Conservation (phyloP, 2,113 vertebrate species). For the Cygnus buccinator region DNA sequence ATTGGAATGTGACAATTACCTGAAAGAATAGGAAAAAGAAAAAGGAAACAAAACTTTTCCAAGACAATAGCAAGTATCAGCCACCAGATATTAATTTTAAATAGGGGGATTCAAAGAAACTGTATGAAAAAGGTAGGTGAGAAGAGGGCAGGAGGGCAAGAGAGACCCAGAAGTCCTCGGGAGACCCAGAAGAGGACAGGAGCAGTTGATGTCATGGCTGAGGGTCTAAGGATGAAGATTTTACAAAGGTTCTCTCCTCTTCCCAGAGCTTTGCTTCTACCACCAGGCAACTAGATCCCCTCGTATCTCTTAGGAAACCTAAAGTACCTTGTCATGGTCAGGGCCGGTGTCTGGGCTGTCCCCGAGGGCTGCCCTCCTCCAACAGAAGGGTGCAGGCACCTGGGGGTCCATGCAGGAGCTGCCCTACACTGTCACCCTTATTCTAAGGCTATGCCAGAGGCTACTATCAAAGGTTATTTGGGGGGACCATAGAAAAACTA, state of each 20-base stretch:
- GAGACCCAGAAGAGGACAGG: neutral
- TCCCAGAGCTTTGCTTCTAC: neutral
- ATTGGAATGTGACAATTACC: neutral
- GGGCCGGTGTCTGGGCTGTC: neutral
- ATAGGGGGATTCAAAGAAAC: neutral
- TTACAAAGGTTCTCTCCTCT: neutral
- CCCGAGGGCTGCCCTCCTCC: neutral
- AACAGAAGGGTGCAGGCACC: neutral
- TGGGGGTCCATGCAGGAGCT: neutral
- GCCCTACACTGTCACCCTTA: neutral
- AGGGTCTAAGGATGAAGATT: neutral
- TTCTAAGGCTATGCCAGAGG: neutral
- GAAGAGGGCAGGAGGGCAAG: neutral
- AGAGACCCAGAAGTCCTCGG: neutral
- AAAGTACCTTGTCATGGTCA: neutral
- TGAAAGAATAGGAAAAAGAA: neutral
- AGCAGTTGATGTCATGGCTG: neutral
- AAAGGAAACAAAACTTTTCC: neutral
- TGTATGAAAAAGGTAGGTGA: neutral
- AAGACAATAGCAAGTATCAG: neutral
- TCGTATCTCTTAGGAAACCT: neutral
- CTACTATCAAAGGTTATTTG: neutral
- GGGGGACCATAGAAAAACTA: neutral
- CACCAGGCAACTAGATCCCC: neutral
- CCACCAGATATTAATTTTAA: neutral